Evolutionary conservation across 2,888 invertebrate genomes (phyloP).

Genomic region (Scaptomyza tumidula): DNA sequence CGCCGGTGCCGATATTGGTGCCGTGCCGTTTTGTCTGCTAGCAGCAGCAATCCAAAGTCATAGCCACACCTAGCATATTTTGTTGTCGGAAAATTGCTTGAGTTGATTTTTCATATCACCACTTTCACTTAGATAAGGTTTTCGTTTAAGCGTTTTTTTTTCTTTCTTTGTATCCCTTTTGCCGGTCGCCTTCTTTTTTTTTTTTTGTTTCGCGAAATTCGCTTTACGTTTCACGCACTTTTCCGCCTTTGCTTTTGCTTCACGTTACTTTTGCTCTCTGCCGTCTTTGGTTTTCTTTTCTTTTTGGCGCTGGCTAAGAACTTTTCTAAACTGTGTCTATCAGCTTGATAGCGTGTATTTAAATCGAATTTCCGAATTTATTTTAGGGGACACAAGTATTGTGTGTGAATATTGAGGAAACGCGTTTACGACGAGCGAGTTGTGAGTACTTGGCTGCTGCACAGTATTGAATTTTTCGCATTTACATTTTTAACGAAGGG

Average conservation of each 20-base stretch:
- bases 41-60: conserved; percentile 34
- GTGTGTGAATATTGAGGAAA: conserved; percentile 43
- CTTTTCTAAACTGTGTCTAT: conserved; percentile 6
- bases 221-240: conserved; percentile 54
- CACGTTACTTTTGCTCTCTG: conserved; percentile 12
- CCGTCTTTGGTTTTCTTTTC: neutral
- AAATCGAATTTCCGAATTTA: conserved; percentile 26
- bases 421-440: conserved; percentile 59
- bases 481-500: conserved; percentile 81
- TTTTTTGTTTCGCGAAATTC: conserved; percentile 18
- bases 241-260: conserved; percentile 16
- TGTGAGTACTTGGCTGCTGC: conserved; percentile 67
- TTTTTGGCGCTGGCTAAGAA: conserved; percentile 56
- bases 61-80: conserved; percentile 71
- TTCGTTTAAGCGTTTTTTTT: conserved; percentile 1
- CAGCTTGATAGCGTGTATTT: neutral
- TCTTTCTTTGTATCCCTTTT: conserved; percentile 34
- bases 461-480: conserved; percentile 83
- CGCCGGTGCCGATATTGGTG: conserved; percentile 33
- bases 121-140: conserved; percentile 36
- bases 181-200: conserved; percentile 26
- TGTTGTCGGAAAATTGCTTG: neutral
- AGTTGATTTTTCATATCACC: conserved; percentile 42
- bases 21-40: conserved; percentile 27
- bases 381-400: conserved; percentile 19